Conservation (phyloP, 1,140 invertebrate genomes). For the Philopotamus ludificatus region DNA sequence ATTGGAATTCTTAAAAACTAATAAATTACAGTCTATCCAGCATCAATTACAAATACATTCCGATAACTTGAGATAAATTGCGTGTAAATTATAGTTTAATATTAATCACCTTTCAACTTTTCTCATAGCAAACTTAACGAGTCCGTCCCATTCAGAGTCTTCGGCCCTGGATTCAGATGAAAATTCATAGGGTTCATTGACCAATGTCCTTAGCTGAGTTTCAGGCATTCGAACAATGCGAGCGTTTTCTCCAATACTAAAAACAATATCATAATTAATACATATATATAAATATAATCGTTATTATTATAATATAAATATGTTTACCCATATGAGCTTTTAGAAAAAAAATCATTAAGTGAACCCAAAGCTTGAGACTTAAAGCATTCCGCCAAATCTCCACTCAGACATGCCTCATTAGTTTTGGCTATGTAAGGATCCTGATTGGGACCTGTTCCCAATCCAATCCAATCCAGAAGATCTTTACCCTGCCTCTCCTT, state of each 20-base stretch:
- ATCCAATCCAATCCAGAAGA: conserved; percentile 71
- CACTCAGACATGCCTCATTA: conserved; percentile 69
- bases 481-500: conserved; percentile 58
- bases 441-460: conserved; percentile 66
- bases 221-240: conserved; percentile 66
- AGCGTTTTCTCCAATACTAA: conserved; percentile 67
- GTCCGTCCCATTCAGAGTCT: conserved; percentile 76
- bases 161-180: conserved; percentile 63
- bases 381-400: conserved; percentile 77
- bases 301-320: background rate
- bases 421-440: conserved; percentile 73
- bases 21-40: background rate
- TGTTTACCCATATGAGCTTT: conserved; percentile 59
- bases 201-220: conserved; percentile 61
- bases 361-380: conserved; percentile 71
- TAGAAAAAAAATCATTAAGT: conserved; percentile 74
- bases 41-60: too few species aligned
- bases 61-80: too few species aligned
- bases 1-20: background rate
- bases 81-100: too few species aligned
- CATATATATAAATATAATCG: background rate
- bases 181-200: conserved; percentile 67
- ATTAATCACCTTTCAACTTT: conserved; percentile 70
- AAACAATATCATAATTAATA: background rate
- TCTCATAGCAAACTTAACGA: conserved; percentile 71